Conservation (phyloP, 92 coral and sea anemone species). For the Parazoanthus atlanticus region DNA sequence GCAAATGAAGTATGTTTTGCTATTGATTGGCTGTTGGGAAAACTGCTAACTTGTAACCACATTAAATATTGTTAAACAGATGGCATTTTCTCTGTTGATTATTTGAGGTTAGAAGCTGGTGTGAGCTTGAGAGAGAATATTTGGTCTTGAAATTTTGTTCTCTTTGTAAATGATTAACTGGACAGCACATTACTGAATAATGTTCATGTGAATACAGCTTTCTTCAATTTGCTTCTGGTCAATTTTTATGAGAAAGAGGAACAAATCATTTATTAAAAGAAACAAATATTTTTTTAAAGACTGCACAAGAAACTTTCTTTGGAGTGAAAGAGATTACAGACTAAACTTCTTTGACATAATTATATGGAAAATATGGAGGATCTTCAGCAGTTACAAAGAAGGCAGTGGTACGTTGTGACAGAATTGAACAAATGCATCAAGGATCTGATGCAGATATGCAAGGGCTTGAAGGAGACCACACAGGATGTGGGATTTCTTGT, state of each 20-base stretch:
- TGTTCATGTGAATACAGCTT: background rate
- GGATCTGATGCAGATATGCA: slow-evolving; percentile 64
- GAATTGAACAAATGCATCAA: slow-evolving; percentile 68
- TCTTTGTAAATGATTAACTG: background rate
- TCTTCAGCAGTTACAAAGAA: slow-evolving; percentile 53
- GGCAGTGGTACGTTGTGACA: slow-evolving; percentile 78
- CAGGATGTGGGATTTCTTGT: slow-evolving; percentile 52
- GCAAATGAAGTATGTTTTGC: background rate
- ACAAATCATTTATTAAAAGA: background rate
- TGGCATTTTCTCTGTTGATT: background rate
- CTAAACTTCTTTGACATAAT: background rate
- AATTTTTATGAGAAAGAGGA: too few species aligned
- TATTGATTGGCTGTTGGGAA: background rate
- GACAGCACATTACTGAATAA: background rate
- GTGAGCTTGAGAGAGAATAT: background rate
- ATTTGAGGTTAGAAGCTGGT: background rate
- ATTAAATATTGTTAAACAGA: background rate
- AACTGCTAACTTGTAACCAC: background rate
- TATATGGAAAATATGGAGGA: slow-evolving; percentile 68
- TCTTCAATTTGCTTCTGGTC: too few species aligned
- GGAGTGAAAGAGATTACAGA: background rate
- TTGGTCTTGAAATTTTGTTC: too few species aligned
- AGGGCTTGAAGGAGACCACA: slow-evolving; percentile 59
- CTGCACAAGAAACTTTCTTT: background rate
- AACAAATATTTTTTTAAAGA: background rate